Base-by-base conservation (phyloP, 2,797 vertebrate species). In the Danionella dracula region DNA sequence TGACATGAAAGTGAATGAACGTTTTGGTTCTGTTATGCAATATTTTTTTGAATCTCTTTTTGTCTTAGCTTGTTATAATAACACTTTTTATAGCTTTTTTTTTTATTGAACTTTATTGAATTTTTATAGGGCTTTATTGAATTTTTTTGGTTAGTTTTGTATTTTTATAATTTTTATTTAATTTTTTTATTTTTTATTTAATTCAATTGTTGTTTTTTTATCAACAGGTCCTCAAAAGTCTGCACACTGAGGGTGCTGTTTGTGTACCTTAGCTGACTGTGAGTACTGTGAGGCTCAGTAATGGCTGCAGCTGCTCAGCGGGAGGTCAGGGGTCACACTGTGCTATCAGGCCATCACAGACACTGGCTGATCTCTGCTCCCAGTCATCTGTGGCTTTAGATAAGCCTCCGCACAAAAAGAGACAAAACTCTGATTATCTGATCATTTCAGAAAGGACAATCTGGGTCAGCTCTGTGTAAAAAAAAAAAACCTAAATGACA, bases 351-450 rank as follows among this genome's bases (percentile, higher is more conserved):
- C 56, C 56, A 72, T 80, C 66, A 5, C 59, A 72, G 70, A 38
- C 68, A 8, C 53, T 15, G 34, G 42, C 56, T 60, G 74, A 77
- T 74, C 71, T 50, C 42, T 64, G 67, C 53, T 62, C 54, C 68
- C 53, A 60, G 74, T 72, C 72, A 72, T 72, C 71, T 73, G 72
- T 73, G 71, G 72, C 73, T 79, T 80, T 72, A 81, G 73, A 80
- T 82, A 78, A 80, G 77, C 70, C 32, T 1, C n/a, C 31, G 21
- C n/a, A 6, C 20, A 59, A 59, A 54, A 60, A 20, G 21, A 63
- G 45, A 66, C 50, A 64, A 63, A 71, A 57, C 44, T 71, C 54
- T 69, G 71, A 78, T 67, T 64, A 71, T 71, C 76, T 63, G 73
- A 78, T 76, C 31, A 64, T 73, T 73, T 77, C 42, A 45, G 68